phyloP scores from a whole-genome alignment of 2,888 invertebrate genomes.

The Hedychridium roseum region DNA sequence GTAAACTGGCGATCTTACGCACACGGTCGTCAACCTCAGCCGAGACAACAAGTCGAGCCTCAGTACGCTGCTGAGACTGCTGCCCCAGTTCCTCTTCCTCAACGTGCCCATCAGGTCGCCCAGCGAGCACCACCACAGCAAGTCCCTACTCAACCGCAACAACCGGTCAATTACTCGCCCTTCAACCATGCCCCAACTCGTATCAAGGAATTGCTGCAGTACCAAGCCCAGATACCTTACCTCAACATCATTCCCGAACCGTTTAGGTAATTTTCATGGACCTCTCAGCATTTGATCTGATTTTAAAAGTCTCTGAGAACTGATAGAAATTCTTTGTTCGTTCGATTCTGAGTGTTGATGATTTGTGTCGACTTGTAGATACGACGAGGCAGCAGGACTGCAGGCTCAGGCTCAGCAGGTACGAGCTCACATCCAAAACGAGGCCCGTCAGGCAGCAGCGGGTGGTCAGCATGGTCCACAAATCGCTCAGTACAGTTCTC shows the following conservation, averaged over 20 bases:
- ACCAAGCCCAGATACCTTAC: slow-evolving; percentile 58
- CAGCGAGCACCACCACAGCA: slow-evolving; percentile 10
- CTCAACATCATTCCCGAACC: slow-evolving; percentile 55
- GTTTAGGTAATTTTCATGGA: slow-evolving; percentile 37
- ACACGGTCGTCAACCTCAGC: slow-evolving; percentile 31
- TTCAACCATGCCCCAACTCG: slow-evolving; percentile 51
- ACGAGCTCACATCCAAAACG: slow-evolving; percentile 35
- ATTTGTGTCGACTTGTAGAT: too few relatives aligned
- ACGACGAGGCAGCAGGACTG: slow-evolving; percentile 33
- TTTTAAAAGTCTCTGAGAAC: slow-evolving; percentile 12
- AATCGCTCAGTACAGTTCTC: slow-evolving; percentile 36
- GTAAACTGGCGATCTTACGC: slow-evolving; percentile 58
- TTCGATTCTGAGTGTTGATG: too few relatives aligned
- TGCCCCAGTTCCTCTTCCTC: slow-evolving; percentile 7
- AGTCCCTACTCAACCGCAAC: slow-evolving; percentile 18
- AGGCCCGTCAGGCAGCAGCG: too few relatives aligned
- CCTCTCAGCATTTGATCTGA: background rate
- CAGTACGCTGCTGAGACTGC: slow-evolving; percentile 18
- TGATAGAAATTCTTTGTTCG: too few relatives aligned
- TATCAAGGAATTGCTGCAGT: slow-evolving; percentile 55
- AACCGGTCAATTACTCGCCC: slow-evolving; percentile 42
- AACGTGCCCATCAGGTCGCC: too few relatives aligned
- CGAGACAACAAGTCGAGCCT: slow-evolving; percentile 15
- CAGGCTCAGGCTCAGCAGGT: slow-evolving; percentile 37
- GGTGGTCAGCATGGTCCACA: slow-evolving; percentile 28